Evolutionary conservation across 2,797 vertebrate species (phyloP).

Genomic region (Oceanodroma leucorhoa): DNA sequence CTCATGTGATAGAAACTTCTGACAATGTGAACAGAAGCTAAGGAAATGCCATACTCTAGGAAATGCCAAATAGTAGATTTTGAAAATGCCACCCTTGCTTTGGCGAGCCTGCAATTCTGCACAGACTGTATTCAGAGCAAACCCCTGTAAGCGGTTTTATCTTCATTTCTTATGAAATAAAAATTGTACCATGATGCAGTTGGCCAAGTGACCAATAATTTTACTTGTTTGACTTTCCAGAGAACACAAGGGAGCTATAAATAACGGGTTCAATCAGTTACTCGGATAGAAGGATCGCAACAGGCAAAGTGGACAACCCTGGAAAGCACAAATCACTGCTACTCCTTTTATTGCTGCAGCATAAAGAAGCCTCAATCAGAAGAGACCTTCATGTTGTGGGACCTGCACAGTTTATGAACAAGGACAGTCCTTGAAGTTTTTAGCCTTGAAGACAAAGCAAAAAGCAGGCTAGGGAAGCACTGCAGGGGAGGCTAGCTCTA

Average conservation of each 20-base stretch:
- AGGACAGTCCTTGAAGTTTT: neutral
- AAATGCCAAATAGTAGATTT: neutral
- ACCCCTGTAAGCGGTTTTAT: neutral
- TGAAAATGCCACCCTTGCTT: neutral
- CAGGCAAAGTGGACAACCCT: neutral
- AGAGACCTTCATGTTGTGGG: neutral
- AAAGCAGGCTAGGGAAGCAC: neutral
- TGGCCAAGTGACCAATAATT: neutral
- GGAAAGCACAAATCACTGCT: neutral
- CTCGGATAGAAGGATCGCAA: neutral
- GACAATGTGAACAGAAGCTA: neutral
- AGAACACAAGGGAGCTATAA: neutral
- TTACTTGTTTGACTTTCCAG: neutral
- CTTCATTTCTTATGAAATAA: neutral
- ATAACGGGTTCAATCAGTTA: neutral
- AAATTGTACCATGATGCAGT: neutral
- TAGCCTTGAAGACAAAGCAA: neutral
- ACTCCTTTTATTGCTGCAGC: neutral
- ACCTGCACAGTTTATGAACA: neutral
- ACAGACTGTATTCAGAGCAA: neutral
- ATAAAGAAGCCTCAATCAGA: neutral
- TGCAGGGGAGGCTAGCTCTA: neutral
- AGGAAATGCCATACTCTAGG: neutral
- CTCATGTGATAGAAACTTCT: neutral
- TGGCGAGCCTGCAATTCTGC: neutral